Percentiles rank a stretch among this genome's conserved stretches.
Evolutionary conservation across 1,140 invertebrate genomes (phyloP).

Genomic region (Ylistrum balloti): DNA sequence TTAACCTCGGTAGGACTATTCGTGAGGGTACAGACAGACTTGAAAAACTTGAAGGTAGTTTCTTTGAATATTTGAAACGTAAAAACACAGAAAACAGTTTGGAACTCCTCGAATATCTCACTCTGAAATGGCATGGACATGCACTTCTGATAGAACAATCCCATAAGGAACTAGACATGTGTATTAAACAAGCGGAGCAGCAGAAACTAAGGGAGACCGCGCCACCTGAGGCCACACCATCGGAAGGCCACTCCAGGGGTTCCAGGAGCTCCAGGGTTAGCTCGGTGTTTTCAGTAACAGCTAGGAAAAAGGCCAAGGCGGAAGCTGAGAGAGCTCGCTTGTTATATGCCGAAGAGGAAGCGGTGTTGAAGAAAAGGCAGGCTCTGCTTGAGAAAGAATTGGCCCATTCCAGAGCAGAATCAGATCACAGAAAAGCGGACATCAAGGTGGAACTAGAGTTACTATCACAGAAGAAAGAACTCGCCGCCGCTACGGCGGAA

Average conservation of each 20-base stretch:
- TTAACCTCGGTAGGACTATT: no score
- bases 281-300: background rate
- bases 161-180: no score
- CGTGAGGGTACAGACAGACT: no score
- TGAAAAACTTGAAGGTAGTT: no score
- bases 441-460: background rate
- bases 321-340: conserved; percentile 49
- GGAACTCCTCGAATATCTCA: no score
- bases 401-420: background rate
- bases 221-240: background rate
- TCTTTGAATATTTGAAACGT: no score
- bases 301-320: conserved; percentile 41
- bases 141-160: no score
- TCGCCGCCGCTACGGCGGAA: conserved; percentile 44
- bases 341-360: conserved; percentile 46
- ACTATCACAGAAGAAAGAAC: conserved; percentile 41
- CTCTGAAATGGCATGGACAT: no score
- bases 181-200: background rate
- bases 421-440: background rate
- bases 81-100: no score
- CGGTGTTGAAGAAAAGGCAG: conserved; percentile 43
- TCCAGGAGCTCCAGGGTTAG: background rate
- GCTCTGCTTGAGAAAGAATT: background rate
- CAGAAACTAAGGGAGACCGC: background rate
- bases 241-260: background rate